Evolutionary conservation across 2,113 vertebrate genomes (phyloP).

Genomic region (Oxygymnocypris stewartii): DNA sequence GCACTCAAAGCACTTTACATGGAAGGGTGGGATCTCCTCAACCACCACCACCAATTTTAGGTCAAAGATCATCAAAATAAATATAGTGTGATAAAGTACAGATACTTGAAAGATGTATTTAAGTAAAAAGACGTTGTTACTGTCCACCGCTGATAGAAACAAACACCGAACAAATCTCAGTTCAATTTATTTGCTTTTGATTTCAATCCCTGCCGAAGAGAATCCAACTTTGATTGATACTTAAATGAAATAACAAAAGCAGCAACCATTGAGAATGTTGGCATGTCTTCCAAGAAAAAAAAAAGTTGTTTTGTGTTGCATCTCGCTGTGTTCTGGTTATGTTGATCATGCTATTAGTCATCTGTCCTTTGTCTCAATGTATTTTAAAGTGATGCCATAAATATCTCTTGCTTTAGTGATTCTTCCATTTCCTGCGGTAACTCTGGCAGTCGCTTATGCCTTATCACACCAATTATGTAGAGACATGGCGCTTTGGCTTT

Average conservation of each 20-base stretch:
- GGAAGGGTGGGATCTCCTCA: too few species aligned
- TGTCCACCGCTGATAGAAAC: neutral
- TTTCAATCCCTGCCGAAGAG: neutral
- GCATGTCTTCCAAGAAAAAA: neutral
- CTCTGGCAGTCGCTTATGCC: conserved; percentile 9
- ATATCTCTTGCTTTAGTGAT: neutral
- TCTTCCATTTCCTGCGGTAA: conserved; percentile 25
- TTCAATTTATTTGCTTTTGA: neutral
- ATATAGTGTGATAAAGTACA: too few species aligned
- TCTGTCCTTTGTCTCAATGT: conserved; percentile 11
- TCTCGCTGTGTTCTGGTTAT: neutral
- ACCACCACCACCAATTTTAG: too few species aligned
- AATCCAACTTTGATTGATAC: neutral
- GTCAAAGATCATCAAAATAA: too few species aligned
- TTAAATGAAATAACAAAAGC: neutral
- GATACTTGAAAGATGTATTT: too few species aligned
- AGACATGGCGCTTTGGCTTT: conserved; percentile 30
- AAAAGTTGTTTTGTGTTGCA: neutral
- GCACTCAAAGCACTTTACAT: too few species aligned
- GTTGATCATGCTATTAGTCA: conserved; percentile 18
- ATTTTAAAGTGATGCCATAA: conserved; percentile 30
- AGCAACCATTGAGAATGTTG: neutral
- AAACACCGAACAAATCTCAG: neutral
- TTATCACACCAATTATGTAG: conserved; percentile 37
- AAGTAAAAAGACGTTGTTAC: neutral